Conservation (phyloP, 2,113 vertebrate genomes). For the Cepphus grylle region DNA sequence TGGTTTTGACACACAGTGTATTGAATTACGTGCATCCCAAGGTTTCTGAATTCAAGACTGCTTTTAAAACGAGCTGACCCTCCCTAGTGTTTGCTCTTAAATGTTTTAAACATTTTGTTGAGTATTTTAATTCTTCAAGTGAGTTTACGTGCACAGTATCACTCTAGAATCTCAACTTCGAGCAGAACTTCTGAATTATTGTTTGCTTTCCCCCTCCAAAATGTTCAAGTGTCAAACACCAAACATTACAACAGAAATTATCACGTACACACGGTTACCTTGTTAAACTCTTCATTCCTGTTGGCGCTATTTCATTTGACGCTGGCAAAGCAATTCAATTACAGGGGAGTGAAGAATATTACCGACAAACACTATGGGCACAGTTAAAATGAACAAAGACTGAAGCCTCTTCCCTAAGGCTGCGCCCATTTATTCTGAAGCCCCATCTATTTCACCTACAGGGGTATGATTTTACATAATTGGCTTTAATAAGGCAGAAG, state of each 20-base stretch:
- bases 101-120: background rate
- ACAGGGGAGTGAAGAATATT: constrained; percentile 20
- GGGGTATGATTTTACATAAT: constrained; percentile 24
- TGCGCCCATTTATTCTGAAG: constrained; percentile 11
- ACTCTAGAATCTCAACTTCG: background rate
- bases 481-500: constrained; percentile 36
- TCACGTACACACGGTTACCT: background rate
- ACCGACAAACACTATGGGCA: constrained; percentile 5
- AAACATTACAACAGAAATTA: constrained; percentile 24
- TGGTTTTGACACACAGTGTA: background rate
- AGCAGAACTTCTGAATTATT: background rate
- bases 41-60: background rate
- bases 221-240: background rate
- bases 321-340: constrained; percentile 46
- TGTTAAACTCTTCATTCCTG: constrained; percentile 30
- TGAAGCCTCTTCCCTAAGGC: constrained; percentile 31
- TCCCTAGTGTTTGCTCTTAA: background rate
- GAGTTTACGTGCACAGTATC: background rate
- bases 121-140: background rate
- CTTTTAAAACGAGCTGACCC: background rate
- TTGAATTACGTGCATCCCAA: background rate
- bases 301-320: background rate
- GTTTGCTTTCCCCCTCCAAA: background rate
- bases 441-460: background rate
- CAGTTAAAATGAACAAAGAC: constrained; percentile 34